Evolutionary conservation across 37 sponge, comb jelly and placozoan genomes (phyloP), one percentile per base, ranked within the genome.

Genomic region (Cladorhizidae sp.): DNA sequence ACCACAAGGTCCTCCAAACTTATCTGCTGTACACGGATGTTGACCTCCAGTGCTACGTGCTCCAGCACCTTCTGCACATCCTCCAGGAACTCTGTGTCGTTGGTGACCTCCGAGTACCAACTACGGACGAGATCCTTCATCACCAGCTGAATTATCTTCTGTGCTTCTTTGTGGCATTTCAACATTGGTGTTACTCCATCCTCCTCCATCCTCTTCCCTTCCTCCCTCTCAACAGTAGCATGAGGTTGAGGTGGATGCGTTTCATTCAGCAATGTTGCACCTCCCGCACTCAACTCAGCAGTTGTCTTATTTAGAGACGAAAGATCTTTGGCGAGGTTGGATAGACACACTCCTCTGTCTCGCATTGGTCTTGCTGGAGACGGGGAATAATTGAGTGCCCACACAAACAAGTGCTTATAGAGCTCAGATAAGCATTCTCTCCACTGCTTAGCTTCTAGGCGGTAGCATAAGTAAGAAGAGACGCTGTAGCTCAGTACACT

Each of bases 61-160:
- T 85, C 81, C 36, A 92, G 49, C 0, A 92, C 39, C 38, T 78
- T 70, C 58, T 72, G 70, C 12, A 75, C 64, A 39, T 85, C 89
- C 0, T 82, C 78, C 0, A 88, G 89, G 42, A 92, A 84, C 41
- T 88, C 80, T 0, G 3, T 35, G 65, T 92, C 89, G 5, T 67
- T 39, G 1, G 93, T 83, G 6, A 92, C 5, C 0, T 65, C 28
- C 0, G 36, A 22, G 69, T 88, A 87, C 93, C 93, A 92, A 36
- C 25, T 33, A 1, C 6, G 37, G 8, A 92, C 71, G 38, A 92
- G 88, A 55, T 92, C 89, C n/a, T 78, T 57, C 72, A 80, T 64
- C 22, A 92, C 84, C 11, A 92, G 62, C 9, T 80, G 73, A n/a
- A 88, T 84, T 0, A 92, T 57, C 55, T 92, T 92, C 58, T 85